phyloP scores from a whole-genome alignment of 2,113 vertebrate species.

The Ochotona princeps region DNA sequence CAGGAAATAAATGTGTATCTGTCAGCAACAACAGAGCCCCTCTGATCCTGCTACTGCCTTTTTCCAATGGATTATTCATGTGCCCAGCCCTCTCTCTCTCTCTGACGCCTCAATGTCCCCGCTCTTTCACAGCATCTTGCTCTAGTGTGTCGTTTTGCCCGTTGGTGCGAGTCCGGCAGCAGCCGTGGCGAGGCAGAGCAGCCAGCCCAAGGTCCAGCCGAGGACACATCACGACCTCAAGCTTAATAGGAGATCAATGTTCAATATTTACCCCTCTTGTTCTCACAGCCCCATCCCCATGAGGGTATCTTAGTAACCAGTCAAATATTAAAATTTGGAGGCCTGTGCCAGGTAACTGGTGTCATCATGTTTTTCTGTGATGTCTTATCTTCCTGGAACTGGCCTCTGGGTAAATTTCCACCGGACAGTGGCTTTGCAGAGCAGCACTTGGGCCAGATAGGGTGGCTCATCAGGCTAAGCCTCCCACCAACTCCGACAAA shows the following conservation, averaged over 20 bases:
- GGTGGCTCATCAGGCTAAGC: too few relatives aligned
- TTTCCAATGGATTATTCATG: background rate
- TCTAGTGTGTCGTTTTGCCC: conserved; percentile 44
- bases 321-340: background rate
- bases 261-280: background rate
- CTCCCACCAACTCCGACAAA: background rate
- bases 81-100: background rate
- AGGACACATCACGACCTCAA: conserved; percentile 68
- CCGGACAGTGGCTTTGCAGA: background rate
- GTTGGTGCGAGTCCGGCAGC: conserved; percentile 68
- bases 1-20: background rate
- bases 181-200: conserved; percentile 16
- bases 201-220: background rate
- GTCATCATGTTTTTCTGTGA: background rate
- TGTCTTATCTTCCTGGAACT: background rate
- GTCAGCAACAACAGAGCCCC: background rate
- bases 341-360: background rate
- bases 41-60: background rate
- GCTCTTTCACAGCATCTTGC: background rate
- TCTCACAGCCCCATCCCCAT: accelerated
- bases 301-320: background rate
- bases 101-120: conserved; percentile 31
- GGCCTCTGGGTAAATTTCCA: background rate
- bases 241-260: conserved; percentile 37
- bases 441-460: too few relatives aligned